Evolutionary conservation across 2,888 invertebrate species (phyloP).

Genomic region (Ellobium chinense): DNA sequence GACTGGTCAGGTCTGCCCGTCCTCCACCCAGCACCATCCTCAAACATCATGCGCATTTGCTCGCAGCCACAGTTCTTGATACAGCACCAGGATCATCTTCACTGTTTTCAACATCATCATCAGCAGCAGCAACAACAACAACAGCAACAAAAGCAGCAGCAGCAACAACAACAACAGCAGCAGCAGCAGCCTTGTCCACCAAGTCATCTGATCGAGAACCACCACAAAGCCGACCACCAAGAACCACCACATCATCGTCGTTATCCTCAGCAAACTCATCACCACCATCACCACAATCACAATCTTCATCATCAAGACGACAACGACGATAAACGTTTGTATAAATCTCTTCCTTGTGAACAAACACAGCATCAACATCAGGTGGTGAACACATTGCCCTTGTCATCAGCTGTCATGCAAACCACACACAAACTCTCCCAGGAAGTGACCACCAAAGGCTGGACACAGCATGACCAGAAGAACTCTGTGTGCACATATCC

Average conservation of each 20-base stretch:
- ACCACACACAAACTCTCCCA: too few relatives aligned
- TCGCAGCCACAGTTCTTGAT: conserved; percentile 1
- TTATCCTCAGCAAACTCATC: too few relatives aligned
- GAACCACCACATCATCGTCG: too few relatives aligned
- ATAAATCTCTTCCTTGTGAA: neutral
- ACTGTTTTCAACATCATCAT: neutral
- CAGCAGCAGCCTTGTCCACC: neutral
- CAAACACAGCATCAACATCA: too few relatives aligned
- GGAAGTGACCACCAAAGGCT: too few relatives aligned
- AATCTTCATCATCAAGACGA: too few relatives aligned
- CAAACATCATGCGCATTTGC: neutral
- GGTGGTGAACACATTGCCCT: too few relatives aligned
- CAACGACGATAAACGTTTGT: neutral
- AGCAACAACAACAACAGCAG: neutral
- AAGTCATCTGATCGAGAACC: neutral
- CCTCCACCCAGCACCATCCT: neutral
- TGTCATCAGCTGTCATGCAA: too few relatives aligned
- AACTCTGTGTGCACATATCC: too few relatives aligned
- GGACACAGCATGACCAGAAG: too few relatives aligned
- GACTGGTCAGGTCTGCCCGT: neutral
- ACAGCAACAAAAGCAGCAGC: neutral
- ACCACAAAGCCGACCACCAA: neutral
- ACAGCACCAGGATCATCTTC: neutral
- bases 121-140: conserved; percentile 1
- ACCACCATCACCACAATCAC: too few relatives aligned